These are phyloP conservation scores for Cygnus olor DNA, from an alignment of 2,797 vertebrate species.

Conservation along the genomic window DNA sequence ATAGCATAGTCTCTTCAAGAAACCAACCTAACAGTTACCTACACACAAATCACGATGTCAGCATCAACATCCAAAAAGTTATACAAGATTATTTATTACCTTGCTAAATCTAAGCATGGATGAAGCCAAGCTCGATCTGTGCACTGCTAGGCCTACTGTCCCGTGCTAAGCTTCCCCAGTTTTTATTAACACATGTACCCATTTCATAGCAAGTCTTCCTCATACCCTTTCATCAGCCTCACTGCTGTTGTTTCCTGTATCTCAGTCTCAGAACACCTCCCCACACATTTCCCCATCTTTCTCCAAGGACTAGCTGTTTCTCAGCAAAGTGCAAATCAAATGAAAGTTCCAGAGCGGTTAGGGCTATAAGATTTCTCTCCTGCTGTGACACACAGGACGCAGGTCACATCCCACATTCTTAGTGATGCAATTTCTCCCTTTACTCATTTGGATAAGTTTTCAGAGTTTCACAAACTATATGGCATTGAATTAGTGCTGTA, in stretches of 20 bases:
- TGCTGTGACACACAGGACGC: neutral
- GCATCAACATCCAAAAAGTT: neutral
- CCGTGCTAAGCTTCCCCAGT: neutral
- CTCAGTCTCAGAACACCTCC: neutral
- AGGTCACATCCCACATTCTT: neutral
- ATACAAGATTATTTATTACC: neutral
- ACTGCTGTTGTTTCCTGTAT: neutral
- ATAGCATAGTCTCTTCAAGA: neutral
- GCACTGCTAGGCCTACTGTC: neutral
- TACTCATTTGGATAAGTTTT: neutral
- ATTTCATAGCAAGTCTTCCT: neutral
- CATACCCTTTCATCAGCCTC: neutral
- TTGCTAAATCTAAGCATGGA: neutral
- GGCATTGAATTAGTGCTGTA: neutral
- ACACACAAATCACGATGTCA: neutral
- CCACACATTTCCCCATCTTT: neutral
- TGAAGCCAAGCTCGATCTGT: neutral
- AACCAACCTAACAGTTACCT: neutral
- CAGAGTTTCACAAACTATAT: neutral
- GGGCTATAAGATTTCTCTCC: neutral
- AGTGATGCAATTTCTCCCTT: neutral
- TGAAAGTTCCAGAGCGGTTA: neutral
- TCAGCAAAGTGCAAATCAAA: neutral
- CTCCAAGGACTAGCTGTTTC: neutral
- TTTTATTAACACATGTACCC: neutral